Base-by-base conservation (phyloP, 2,888 invertebrate species). In the Cheilosia vernalis region DNA sequence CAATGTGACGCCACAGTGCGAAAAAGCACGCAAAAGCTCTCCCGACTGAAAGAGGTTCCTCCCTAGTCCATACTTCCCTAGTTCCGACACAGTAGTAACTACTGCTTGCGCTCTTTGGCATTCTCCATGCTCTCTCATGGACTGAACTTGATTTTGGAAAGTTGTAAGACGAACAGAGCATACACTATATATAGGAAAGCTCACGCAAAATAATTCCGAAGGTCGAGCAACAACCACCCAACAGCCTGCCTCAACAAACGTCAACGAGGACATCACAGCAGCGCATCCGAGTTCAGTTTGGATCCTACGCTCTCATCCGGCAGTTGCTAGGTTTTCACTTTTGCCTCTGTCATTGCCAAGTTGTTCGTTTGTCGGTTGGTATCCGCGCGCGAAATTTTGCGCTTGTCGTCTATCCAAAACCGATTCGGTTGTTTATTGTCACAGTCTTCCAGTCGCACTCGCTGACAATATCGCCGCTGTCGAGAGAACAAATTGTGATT, bases 241-340 rank as follows among this genome's bases (percentile, higher is more conserved):
- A 33, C 33, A 56, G 79, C 76, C 80, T 80, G 85, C 80, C 79
- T 84, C 84, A 84, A 84, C 64, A 84, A 84, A 80, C 44, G 60
- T 64, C 66, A 37, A 47, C 74, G 44, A 33, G 66, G 80, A 85
- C 72, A 67, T 85, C 70, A 40, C 55, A 72, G 67, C 55, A 72
- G 67, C 76, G 67, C 67, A 85, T 85, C 80, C 51, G 56, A 85
- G 63, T 76, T 85, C 85, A 85, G 85, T 85, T 85, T 80, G 67
- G 66, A 80, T 77, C 53, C 76, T 80, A 81, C 85, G 76, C 85
- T 85, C 85, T 40, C 72, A 72, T 80, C 77, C 72, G 72, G 44
- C 66, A 77, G 85, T 85, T 85, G 76, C 66, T 81, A 74, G 85
- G 72, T 72, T 69, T 51, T 64, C 37, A 61, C 49, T 56, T 80